phyloP scores from a whole-genome alignment of 2,113 vertebrate species.

The Regulus satrapa region DNA sequence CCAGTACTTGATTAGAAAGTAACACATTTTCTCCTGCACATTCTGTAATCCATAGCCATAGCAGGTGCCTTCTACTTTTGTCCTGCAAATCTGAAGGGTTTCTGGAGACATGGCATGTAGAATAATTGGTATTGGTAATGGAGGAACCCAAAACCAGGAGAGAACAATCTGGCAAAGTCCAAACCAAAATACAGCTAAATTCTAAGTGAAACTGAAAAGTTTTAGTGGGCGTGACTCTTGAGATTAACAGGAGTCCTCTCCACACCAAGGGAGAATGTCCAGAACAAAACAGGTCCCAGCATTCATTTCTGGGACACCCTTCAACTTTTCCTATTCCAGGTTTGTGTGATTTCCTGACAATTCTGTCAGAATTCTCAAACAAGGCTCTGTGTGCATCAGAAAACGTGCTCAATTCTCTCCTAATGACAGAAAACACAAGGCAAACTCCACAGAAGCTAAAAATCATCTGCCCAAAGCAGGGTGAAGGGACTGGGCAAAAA shows the following conservation, averaged over 20 bases:
- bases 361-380: not conserved
- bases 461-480: not conserved
- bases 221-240: not conserved
- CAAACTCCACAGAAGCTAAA: not conserved
- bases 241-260: not conserved
- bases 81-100: not conserved
- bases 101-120: not conserved
- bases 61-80: not conserved
- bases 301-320: not conserved
- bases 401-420: not conserved
- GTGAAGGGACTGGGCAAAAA: not conserved
- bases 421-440: not conserved
- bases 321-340: not conserved
- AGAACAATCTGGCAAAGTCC: not conserved
- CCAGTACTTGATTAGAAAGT: not conserved
- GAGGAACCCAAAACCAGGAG: not conserved
- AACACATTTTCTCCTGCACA: not conserved
- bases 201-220: not conserved
- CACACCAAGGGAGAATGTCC: not conserved
- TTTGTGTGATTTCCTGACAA: not conserved
- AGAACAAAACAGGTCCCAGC: not conserved
- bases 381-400: not conserved
- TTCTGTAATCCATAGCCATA: not conserved
- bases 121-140: not conserved
- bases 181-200: not conserved